Percentiles rank a stretch among this genome's conserved stretches.
Evolutionary conservation across 2,113 vertebrate genomes (phyloP).

Genomic region (Paramormyrops kingsleyae): DNA sequence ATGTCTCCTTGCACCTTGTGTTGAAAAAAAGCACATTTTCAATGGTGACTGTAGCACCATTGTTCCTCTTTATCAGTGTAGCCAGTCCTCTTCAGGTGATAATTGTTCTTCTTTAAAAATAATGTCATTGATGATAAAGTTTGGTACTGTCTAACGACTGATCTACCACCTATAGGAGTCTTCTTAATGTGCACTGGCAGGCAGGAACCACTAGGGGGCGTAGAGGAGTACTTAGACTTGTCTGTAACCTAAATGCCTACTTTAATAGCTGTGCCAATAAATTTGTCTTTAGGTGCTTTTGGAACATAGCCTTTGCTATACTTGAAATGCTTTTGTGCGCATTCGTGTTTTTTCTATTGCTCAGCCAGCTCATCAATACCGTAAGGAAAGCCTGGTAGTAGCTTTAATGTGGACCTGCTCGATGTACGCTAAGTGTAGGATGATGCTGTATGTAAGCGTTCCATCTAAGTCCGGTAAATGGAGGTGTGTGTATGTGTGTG

Average conservation of each 20-base stretch:
- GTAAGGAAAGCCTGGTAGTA: slow-evolving; percentile 17
- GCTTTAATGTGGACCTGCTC: slow-evolving; percentile 5
- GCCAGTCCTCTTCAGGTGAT: background rate
- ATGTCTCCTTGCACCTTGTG: background rate
- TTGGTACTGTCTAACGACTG: background rate
- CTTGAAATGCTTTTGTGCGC: slow-evolving; percentile 19
- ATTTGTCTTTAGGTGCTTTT: slow-evolving; percentile 17
- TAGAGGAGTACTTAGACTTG: background rate
- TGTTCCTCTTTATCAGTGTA: background rate
- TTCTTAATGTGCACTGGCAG: slow-evolving; percentile 7
- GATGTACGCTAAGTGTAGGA: slow-evolving; percentile 10
- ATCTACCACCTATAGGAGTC: background rate
- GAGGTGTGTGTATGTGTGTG: background rate
- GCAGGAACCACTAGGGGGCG: background rate
- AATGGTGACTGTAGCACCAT: background rate
- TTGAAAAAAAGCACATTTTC: background rate
- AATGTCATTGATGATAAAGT: background rate
- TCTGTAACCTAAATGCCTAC: slow-evolving; percentile 9
- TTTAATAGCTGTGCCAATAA: slow-evolving; percentile 15
- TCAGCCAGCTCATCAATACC: background rate
- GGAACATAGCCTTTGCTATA: slow-evolving; percentile 8
- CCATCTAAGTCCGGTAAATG: background rate
- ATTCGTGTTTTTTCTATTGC: background rate
- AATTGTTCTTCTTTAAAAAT: background rate
- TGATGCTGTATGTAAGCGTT: background rate